Evolutionary conservation across 2,888 invertebrate genomes (phyloP), one percentile per base, ranked within the genome.

Genomic region (Pollenia griseotomentosa): DNA sequence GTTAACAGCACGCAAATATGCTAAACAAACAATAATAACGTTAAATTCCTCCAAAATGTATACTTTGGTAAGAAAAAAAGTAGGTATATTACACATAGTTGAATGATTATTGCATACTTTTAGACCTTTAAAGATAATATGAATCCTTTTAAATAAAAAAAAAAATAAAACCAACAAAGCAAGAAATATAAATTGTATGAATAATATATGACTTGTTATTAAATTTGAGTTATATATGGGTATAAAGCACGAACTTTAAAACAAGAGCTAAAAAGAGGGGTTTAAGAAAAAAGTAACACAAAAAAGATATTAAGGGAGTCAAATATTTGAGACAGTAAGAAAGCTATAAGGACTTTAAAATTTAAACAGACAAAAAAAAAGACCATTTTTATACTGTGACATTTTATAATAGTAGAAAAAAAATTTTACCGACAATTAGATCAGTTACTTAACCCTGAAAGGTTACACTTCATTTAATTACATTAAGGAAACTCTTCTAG

Each of bases 1-100:
- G 83, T 86, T 86, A 74, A 71, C 80, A 83, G 80, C 83, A 86
- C 80, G 86, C 83, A 86, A 86, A 77, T 81, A 73, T 81, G 78
- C 78, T 78, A 83, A 78, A 59, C 65, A 83, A 78, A 66, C 16
- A 57, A 71, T 65, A 78, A 71, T 51, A 73, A 83, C 73, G 75
- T 70, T 19, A 78, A 73, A 51, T n/a, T 14, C 7, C 16, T 16
- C 33, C 51, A 57, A 61, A 59, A 33, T 33, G 59, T 48, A 42
- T 59, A 23, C 53, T 53, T 71, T 11, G 51, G 10, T 10, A 11
- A 19, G n/a, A 42, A 12, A 14, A 23, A 23, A 57, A 55, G 6
- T 9, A 42, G 8, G 12, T 75, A 68, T 53, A 48, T 82, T 63
- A 68, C 16, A 59, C 14, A 65, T 46, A 53, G 14, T 71, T 71